These are phyloP conservation scores for Polymixis lichenea DNA, from an alignment of 2,888 invertebrate species.

Conservation along the genomic window DNA sequence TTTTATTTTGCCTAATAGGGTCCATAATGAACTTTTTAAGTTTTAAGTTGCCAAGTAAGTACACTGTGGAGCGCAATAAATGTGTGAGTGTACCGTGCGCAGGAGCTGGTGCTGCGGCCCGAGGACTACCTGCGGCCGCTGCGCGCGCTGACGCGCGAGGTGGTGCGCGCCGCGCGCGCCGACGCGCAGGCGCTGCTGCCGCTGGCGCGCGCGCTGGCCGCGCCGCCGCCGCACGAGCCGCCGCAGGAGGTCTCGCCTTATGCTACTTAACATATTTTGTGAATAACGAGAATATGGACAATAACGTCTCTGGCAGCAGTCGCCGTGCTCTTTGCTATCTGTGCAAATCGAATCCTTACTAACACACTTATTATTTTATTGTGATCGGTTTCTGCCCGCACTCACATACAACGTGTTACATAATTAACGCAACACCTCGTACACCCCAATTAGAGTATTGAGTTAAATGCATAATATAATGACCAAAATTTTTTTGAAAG, in stretches of 20 bases:
- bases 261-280: no score
- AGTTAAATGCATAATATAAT: no score
- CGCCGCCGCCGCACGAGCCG: constrained; percentile 91
- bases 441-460: no score
- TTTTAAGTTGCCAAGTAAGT: no score
- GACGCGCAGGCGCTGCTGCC: constrained; percentile 93
- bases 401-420: no score
- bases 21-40: background rate
- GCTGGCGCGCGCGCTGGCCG: constrained; percentile 94
- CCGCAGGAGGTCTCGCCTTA: constrained; percentile 85
- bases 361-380: no score
- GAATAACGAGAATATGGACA: no score
- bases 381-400: no score
- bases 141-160: constrained; percentile 96
- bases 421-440: no score
- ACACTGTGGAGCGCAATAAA: constrained; percentile 52
- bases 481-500: no score
- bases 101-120: constrained; percentile 95
- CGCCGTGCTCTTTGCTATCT: background rate
- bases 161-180: constrained; percentile 95
- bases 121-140: constrained; percentile 98
- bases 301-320: background rate
- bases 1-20: background rate
- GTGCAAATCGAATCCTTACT: no score
- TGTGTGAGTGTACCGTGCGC: no score